Evolutionary conservation across 92 coral and sea anemone genomes (phyloP), one percentile per base, ranked within the genome.

Genomic region (Zoanthus gigantus): DNA sequence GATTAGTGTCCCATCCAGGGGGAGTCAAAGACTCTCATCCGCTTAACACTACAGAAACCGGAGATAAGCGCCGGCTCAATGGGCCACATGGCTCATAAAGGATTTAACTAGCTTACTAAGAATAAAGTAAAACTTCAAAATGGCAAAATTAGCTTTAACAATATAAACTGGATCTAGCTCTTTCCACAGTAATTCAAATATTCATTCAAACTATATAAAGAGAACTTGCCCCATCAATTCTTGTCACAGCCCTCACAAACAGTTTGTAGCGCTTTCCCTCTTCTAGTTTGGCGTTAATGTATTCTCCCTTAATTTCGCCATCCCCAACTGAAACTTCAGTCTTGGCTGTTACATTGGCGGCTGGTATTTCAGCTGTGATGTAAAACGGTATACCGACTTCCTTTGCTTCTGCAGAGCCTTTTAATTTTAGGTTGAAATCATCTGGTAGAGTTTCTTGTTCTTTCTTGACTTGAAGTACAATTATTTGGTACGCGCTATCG

Each of bases 291-390:
- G 44, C 82, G 7, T 77, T 77, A 10, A 77, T 6, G 12, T 77
- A 77, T 12, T 5, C 5, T 29, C 69, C 69, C 6, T 37, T 46
- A 1, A 28, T 77, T 5, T 15, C 31, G 69, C 28, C 68, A 28
- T 77, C 68, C 18, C 82, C 82, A 29, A 77, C 61, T 14, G 31
- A 14, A 31, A 52, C 37, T 14, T 28, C 45, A 50, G 44, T 28
- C 15, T 28, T 53, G 45, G 1, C 18, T 18, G 82, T 53, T 14
- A 77, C 66, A 5, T 53, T 77, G 7, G 15, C 46, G 29, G 45
- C 66, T 18, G 82, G 61, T 18, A 77, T 17, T 77, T 77, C 67
- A 29, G 61, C 63, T 6, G 82, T 53, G 47, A 77, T 77, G n/a
- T 53, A 77, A 28, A 77, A 52, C 6, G 44, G 44, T 42, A 30